Conservation (phyloP, 2,113 vertebrate genomes). For the Ranitomeya imitator region DNA sequence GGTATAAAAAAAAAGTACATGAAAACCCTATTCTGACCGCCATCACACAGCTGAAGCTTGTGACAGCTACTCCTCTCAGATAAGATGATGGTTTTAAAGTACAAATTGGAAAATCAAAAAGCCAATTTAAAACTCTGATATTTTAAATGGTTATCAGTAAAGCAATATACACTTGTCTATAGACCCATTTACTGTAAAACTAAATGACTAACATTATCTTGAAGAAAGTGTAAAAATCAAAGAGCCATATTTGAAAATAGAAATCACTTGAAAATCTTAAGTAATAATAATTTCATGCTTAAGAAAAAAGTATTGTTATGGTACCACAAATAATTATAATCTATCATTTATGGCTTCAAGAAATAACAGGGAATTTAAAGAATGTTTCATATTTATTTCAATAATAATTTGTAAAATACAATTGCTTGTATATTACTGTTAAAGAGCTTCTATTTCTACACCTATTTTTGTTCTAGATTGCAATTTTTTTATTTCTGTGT, state of each 20-base stretch:
- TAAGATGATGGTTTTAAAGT: conserved; percentile 35
- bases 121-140: conserved; percentile 42
- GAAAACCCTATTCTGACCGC: conserved; percentile 29
- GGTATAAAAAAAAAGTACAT: conserved; percentile 3
- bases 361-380: not conserved
- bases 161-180: conserved; percentile 43
- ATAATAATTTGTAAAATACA: no score
- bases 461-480: no score
- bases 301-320: no score
- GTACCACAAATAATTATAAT: no score
- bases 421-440: no score
- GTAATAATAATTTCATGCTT: not conserved
- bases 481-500: no score
- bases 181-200: conserved; percentile 6
- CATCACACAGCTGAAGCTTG: conserved; percentile 14
- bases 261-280: no score
- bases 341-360: not conserved
- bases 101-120: conserved; percentile 49
- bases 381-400: no score
- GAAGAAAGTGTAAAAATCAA: not conserved
- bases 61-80: conserved; percentile 34
- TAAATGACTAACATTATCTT: conserved; percentile 4
- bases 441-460: no score
- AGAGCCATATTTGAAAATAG: not conserved
- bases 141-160: conserved; percentile 28